Evolutionary conservation across 2,797 vertebrate genomes (phyloP).

Genomic region (Melanotaenia pygmaea): DNA sequence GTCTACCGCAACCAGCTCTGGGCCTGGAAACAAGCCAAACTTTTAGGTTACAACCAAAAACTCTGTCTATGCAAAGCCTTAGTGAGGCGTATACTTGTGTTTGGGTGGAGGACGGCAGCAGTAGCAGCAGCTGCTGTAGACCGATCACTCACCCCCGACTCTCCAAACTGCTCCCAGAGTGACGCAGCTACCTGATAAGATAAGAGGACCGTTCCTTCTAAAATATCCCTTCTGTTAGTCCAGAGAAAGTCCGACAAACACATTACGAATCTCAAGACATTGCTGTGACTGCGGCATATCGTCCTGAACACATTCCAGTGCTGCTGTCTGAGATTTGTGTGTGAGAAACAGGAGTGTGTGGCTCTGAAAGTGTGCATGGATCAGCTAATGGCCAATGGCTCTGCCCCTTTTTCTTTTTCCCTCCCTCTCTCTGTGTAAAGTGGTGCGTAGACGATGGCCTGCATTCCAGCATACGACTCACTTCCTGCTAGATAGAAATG

Average conservation of each 20-base stretch:
- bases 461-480: slow-evolving; percentile 75
- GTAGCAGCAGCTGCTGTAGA: slow-evolving; percentile 19
- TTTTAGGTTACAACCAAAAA: slow-evolving; percentile 51
- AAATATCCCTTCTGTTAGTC: slow-evolving; percentile 59
- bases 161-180: slow-evolving; percentile 47
- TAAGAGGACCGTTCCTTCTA: slow-evolving; percentile 28
- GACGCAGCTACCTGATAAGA: slow-evolving; percentile 57
- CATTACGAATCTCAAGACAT: slow-evolving; percentile 39
- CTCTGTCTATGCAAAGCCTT: slow-evolving; percentile 7
- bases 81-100: slow-evolving; percentile 8
- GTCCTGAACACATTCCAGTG: slow-evolving; percentile 40
- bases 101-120: slow-evolving; percentile 8
- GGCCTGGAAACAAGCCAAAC: slow-evolving; percentile 49
- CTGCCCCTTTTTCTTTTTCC: slow-evolving; percentile 45
- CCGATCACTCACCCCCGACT: slow-evolving; percentile 66
- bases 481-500: slow-evolving; percentile 74
- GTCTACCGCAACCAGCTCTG: slow-evolving; percentile 58
- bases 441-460: slow-evolving; percentile 61
- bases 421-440: slow-evolving; percentile 37
- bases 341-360: slow-evolving; percentile 55
- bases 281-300: slow-evolving; percentile 59
- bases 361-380: slow-evolving; percentile 45
- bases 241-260: slow-evolving; percentile 34
- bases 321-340: slow-evolving; percentile 51
- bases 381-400: slow-evolving; percentile 56